A percentile compares a stretch with the other conserved stretches of the same genome.
phyloP scores from a whole-genome alignment of 2,888 invertebrate species.

The Mactromeris polynyma region DNA sequence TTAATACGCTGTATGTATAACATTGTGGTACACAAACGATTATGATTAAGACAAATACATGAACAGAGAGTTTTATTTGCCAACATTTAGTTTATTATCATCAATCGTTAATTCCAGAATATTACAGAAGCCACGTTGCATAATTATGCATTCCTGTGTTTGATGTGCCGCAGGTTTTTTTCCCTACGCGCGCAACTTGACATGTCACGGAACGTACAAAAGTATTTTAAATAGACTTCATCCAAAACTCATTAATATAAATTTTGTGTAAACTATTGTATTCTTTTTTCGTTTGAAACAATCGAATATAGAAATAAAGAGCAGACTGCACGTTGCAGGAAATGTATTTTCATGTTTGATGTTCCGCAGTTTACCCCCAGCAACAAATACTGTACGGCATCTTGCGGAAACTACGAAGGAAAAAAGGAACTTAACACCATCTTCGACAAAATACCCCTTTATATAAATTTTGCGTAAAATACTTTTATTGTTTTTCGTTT shows the following conservation, averaged over 20 bases:
- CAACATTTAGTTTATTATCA: background rate
- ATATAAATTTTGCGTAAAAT: background rate
- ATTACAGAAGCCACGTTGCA: background rate
- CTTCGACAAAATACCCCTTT: background rate
- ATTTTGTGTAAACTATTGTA: background rate
- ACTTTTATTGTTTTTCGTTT: background rate
- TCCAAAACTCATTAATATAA: background rate
- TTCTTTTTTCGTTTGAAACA: background rate
- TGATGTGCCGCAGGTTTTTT: background rate
- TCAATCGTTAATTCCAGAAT: background rate
- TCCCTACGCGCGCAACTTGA: background rate
- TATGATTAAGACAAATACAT: constrained; percentile 13
- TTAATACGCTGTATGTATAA: background rate
- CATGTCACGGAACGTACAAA: background rate
- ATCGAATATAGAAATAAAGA: background rate
- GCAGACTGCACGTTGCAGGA: background rate
- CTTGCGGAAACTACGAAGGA: background rate
- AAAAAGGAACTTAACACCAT: background rate
- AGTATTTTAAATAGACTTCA: background rate
- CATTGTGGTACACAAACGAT: background rate
- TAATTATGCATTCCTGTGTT: background rate
- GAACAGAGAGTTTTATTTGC: background rate
- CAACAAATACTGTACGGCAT: background rate
- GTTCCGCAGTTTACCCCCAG: background rate
- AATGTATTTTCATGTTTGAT: background rate